Conservation (phyloP, 1,140 invertebrate species). For the Gonioctena quinquepunctata region DNA sequence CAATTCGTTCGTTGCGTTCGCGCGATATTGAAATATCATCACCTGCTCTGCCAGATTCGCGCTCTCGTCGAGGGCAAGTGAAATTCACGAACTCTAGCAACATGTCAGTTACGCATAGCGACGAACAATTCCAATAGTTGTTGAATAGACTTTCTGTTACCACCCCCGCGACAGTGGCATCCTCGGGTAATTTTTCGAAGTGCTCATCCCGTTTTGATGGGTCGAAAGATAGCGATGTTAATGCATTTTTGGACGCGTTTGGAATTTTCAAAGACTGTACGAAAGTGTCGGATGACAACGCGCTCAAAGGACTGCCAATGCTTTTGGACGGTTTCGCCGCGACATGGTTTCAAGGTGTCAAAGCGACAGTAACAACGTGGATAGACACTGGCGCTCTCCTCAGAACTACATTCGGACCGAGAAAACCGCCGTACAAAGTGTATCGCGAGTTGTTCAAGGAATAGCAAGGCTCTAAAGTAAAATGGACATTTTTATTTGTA, state of each 20-base stretch:
- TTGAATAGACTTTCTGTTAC: neutral
- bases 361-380: constrained; percentile 6
- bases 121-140: constrained; percentile 2
- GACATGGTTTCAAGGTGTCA: constrained; percentile 18
- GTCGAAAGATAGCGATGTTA: neutral
- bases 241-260: neutral
- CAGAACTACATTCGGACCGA: constrained; percentile 11
- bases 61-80: no score
- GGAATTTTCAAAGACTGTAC: neutral
- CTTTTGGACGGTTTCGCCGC: constrained; percentile 7
- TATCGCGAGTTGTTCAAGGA: constrained; percentile 7
- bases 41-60: no score
- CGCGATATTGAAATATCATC: neutral
- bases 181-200: neutral
- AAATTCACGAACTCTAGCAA: no score
- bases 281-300: neutral
- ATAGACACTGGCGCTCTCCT: neutral
- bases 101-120: neutral
- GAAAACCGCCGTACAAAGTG: constrained; percentile 5
- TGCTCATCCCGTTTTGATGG: constrained; percentile 1
- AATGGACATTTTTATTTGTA: constrained; percentile 21
- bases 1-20: neutral
- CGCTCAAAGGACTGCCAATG: neutral
- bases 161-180: neutral
- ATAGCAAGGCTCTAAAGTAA: neutral